Conservation (phyloP, 2,888 invertebrate species). For the Andricus quercusramuli region DNA sequence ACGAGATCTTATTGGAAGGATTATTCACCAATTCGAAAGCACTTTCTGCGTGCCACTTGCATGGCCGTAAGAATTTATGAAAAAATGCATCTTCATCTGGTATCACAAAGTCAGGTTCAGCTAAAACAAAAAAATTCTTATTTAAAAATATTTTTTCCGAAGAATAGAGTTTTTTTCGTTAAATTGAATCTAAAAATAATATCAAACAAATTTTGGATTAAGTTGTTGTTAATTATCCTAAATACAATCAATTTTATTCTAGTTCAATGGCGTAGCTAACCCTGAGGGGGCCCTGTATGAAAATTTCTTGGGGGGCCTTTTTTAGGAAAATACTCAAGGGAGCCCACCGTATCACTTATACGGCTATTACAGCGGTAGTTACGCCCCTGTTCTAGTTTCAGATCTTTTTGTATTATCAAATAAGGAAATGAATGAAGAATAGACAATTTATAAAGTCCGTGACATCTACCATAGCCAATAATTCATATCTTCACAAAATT, state of each 20-base stretch:
- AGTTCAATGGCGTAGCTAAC: too few relatives aligned
- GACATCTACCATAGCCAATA: neutral
- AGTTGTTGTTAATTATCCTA: too few relatives aligned
- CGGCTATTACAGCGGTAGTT: too few relatives aligned
- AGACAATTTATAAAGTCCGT: neutral
- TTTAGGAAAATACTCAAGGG: too few relatives aligned
- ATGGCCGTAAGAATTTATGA: constrained; percentile 89
- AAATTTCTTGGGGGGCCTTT: too few relatives aligned
- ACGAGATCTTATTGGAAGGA: neutral
- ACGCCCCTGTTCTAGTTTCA: neutral
- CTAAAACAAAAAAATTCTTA: constrained; percentile 78
- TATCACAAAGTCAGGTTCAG: constrained; percentile 82
- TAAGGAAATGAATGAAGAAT: neutral
- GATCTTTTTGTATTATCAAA: neutral
- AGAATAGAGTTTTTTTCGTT: neutral
- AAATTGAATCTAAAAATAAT: neutral
- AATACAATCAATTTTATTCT: neutral
- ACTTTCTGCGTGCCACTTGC: constrained; percentile 91
- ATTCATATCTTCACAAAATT: neutral
- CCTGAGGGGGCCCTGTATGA: too few relatives aligned
- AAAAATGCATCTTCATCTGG: constrained; percentile 88
- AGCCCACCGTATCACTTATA: too few relatives aligned
- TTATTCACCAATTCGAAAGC: constrained; percentile 86
- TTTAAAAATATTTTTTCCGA: neutral
- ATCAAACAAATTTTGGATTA: neutral